Evolutionary conservation across 2,797 vertebrate genomes (phyloP), one percentile per base, ranked within the genome.

Genomic region (Neosilurus hyrtlii): DNA sequence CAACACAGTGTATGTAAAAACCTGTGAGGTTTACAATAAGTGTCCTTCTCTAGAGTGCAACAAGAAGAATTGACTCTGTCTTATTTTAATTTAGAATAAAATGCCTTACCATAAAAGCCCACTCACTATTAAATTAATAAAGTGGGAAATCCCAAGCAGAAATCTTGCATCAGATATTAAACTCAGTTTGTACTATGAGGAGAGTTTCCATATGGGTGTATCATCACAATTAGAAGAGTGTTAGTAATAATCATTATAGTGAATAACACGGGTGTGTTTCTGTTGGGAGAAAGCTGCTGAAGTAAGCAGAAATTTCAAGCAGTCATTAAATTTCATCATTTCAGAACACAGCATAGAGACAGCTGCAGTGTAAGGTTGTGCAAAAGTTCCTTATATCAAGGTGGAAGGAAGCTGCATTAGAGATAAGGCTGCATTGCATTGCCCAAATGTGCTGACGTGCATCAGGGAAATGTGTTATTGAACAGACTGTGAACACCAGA

Each of bases 121-220:
- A 14, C 73, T 75, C 20, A 59, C 73, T 37, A 59, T 59, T 59
- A 37, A 59, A 75, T 59, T 59, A 59, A 59, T 75, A 59, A 59
- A 43, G 43, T 43, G 18, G 5, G 22, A 22, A 59, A 9, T 75
- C 54, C 30, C 56, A 75, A 59, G 73, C 73, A 37, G 56, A 15
- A n/a, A 75, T 37, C 54, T 37, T n/a, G 6, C 20, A 59, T 59
- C 54, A 75, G 54, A 37, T 59, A 75, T 75, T 59, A 75, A 75
- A 75, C 10, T 22, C 15, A 74, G 72, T 30, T n/a, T 52, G 8
- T 26, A n/a, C 35, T 4, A 43, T 70, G 43, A n/a, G 37, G 11
- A 51, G 4, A 5, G 72, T 20, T 37, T 57, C 3, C 73, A n/a
- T 35, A 59, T 43, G 56, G 30, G 35, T 7, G 0, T 15, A 76